These are phyloP conservation scores for Ciconia maguari DNA, from an alignment of 2,113 vertebrate genomes.

Conservation along the genomic window DNA sequence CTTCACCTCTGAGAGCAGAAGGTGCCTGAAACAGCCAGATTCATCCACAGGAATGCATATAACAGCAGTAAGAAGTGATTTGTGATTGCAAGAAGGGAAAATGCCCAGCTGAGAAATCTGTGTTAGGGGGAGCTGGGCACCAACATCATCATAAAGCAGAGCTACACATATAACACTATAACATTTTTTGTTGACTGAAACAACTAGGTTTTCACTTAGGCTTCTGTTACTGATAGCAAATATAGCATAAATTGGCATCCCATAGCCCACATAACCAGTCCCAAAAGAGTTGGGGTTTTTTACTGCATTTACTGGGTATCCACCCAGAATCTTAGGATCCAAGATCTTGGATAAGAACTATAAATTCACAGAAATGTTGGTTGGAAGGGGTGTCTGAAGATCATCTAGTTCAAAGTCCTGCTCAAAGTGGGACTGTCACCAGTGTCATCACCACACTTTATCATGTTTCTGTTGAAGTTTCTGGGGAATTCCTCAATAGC, in stretches of 20 bases:
- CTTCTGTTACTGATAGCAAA: background rate
- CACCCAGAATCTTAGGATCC: background rate
- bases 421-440: background rate
- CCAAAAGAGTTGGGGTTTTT: accelerated
- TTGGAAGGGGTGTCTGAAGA: background rate
- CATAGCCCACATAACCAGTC: background rate
- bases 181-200: background rate
- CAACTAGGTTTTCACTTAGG: background rate
- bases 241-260: background rate
- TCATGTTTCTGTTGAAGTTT: background rate
- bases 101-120: background rate
- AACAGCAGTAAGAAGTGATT: background rate
- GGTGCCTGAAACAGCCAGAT: background rate
- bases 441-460: background rate
- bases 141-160: background rate
- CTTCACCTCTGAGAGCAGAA: background rate
- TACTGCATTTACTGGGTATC: background rate
- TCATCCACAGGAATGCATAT: background rate
- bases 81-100: background rate
- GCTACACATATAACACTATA: background rate
- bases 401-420: background rate
- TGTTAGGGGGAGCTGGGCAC: background rate
- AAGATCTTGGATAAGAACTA: background rate
- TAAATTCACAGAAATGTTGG: background rate
- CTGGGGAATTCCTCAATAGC: background rate